phyloP scores from a whole-genome alignment of 2,888 invertebrate genomes.

The Leucophora obtusa region DNA sequence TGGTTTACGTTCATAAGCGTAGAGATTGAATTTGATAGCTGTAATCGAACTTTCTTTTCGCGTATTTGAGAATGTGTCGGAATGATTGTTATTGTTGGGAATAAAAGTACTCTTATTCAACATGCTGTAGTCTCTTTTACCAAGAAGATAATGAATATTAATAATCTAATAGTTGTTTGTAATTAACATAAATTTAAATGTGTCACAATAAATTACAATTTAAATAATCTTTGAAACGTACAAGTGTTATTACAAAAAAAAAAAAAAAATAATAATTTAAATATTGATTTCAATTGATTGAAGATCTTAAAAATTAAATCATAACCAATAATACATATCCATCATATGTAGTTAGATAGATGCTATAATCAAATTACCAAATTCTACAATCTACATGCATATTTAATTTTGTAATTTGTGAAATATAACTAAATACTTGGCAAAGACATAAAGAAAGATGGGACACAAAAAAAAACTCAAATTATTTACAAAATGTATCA shows the following conservation, averaged over 20 bases:
- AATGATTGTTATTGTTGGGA: no score
- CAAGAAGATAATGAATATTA: no score
- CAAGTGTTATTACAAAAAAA: background rate
- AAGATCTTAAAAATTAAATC: background rate
- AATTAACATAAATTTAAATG: no score
- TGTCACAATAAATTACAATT: background rate
- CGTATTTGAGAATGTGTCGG: no score
- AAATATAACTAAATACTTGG: background rate
- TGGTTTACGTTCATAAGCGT: no score
- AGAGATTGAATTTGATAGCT: no score
- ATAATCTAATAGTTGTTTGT: no score
- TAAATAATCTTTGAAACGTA: background rate
- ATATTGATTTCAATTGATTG: conserved; percentile 5
- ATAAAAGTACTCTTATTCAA: no score
- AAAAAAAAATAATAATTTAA: background rate
- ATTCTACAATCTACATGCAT: background rate
- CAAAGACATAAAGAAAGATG: background rate
- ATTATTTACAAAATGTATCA: background rate
- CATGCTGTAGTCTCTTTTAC: no score
- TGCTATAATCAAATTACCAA: background rate
- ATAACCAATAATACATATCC: background rate
- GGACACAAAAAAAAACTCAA: background rate
- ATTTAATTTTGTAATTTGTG: background rate
- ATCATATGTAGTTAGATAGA: no score
- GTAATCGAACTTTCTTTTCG: no score